These are phyloP conservation scores for Archaeoteleia sp. DNA, from an alignment of 2,888 invertebrate species.

Conservation along the genomic window DNA sequence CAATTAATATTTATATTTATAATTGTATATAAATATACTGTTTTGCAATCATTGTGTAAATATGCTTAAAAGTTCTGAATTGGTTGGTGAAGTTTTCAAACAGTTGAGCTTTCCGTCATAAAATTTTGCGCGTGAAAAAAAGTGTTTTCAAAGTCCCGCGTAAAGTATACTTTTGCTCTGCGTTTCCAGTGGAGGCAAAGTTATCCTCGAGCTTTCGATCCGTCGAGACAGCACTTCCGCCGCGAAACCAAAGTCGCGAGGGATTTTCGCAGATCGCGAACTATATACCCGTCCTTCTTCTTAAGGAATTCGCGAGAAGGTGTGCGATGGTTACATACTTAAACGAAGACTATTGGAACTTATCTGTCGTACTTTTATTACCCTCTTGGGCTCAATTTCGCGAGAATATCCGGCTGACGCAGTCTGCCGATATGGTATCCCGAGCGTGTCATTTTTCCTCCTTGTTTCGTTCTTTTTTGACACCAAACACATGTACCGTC, in stretches of 20 bases:
- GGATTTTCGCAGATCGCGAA: constrained; percentile 16
- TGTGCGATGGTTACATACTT: background rate
- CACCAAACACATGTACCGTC: constrained; percentile 27
- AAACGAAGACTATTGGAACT: constrained; percentile 56
- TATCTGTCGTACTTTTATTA: constrained; percentile 63
- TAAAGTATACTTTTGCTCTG: constrained; percentile 13
- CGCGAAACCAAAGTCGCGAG: constrained; percentile 26
- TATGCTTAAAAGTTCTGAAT: background rate
- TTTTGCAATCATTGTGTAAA: no score
- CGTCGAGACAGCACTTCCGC: constrained; percentile 32
- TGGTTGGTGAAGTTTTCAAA: constrained; percentile 9
- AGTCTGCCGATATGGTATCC: constrained; percentile 52
- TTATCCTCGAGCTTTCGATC: constrained; percentile 30
- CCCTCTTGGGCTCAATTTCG: constrained; percentile 62
- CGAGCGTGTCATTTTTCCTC: constrained; percentile 19
- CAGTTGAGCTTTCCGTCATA: background rate
- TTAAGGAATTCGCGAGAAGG: constrained; percentile 1
- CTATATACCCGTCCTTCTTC: constrained; percentile 26
- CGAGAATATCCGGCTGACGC: constrained; percentile 52
- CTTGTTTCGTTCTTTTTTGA: constrained; percentile 12
- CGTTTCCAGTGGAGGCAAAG: constrained; percentile 18
- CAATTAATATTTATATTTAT: no score
- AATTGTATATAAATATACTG: no score
- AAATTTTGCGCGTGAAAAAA: constrained; percentile 24
- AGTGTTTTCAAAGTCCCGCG: constrained; percentile 3